A percentile compares a stretch with the other conserved stretches of the same genome.
These are phyloP conservation scores for Liodrosophila aerea DNA, from an alignment of 2,888 invertebrate genomes.

Conservation along the genomic window DNA sequence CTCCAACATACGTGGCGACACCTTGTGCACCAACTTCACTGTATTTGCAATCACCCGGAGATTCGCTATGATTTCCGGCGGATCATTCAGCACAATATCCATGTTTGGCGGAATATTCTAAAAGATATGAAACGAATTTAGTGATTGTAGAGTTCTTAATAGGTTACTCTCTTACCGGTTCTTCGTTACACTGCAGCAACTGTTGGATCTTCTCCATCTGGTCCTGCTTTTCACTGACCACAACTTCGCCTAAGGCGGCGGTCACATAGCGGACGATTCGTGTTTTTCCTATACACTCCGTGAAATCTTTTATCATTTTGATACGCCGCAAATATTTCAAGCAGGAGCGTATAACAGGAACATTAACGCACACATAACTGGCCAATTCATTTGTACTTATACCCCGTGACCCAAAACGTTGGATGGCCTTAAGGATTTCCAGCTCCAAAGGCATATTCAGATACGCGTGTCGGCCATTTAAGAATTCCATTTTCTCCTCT, in stretches of 20 bases:
- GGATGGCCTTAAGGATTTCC: conserved; percentile 84
- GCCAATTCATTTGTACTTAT: conserved; percentile 83
- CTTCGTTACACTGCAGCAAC: conserved; percentile 65
- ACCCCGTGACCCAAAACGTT: conserved; percentile 83
- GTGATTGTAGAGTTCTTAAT: no score
- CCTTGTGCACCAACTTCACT: conserved; percentile 15
- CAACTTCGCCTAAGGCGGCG: no score
- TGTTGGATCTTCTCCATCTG: conserved; percentile 40
- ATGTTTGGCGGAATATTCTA: conserved; percentile 55
- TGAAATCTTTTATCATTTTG: conserved; percentile 83
- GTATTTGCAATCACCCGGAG: conserved; percentile 35
- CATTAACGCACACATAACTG: conserved; percentile 81
- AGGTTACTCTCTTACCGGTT: conserved; percentile 78
- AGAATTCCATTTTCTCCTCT: conserved; percentile 82
- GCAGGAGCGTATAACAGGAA: conserved; percentile 83
- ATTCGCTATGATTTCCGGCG: conserved; percentile 55
- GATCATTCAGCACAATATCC: conserved; percentile 59
- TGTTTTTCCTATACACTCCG: conserved; percentile 84
- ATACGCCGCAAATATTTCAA: conserved; percentile 82
- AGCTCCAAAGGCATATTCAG: conserved; percentile 82
- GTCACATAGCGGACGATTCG: conserved; percentile 83
- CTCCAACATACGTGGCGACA: conserved; percentile 76
- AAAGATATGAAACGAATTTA: conserved; percentile 2
- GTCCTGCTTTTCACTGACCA: conserved; percentile 44
- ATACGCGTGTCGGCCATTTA: conserved; percentile 61